These are phyloP conservation scores for Lepidochrysops patricia DNA, from an alignment of 2,888 invertebrate species.

Conservation along the genomic window DNA sequence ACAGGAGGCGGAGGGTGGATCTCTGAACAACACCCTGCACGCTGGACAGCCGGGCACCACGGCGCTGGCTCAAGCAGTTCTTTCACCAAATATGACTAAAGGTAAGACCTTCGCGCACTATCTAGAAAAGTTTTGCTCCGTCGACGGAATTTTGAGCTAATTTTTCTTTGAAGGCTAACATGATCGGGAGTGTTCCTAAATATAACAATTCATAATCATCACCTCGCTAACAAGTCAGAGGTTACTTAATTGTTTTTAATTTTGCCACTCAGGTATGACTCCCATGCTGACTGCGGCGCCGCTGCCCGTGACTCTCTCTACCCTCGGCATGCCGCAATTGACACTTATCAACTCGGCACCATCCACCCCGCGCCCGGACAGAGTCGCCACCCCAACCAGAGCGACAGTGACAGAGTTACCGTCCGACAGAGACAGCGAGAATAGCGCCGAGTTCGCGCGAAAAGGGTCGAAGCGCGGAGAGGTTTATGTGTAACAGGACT, in stretches of 20 bases:
- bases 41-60: conserved; percentile 83
- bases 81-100: conserved; percentile 74
- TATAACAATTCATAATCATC: no score
- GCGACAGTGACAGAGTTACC: conserved; percentile 41
- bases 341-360: conserved; percentile 67
- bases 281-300: conserved; percentile 63
- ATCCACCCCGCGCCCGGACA: conserved; percentile 50
- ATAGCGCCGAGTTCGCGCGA: conserved; percentile 43
- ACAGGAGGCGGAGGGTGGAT: conserved; percentile 86
- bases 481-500: conserved; percentile 49
- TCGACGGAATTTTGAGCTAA: no score
- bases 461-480: conserved; percentile 60
- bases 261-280: conserved; percentile 48
- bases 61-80: conserved; percentile 85
- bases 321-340: conserved; percentile 77
- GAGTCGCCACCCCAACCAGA: conserved; percentile 33
- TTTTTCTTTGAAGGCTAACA: no score
- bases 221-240: no score
- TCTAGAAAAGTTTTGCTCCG: no score
- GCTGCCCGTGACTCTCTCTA: conserved; percentile 66
- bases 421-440: conserved; percentile 50
- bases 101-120: conserved; percentile 14
- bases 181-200: no score
- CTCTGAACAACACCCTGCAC: conserved; percentile 82
- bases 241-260: no score